Conservation (phyloP, 2,113 vertebrate genomes). For the Brachionichthys hirsutus region DNA sequence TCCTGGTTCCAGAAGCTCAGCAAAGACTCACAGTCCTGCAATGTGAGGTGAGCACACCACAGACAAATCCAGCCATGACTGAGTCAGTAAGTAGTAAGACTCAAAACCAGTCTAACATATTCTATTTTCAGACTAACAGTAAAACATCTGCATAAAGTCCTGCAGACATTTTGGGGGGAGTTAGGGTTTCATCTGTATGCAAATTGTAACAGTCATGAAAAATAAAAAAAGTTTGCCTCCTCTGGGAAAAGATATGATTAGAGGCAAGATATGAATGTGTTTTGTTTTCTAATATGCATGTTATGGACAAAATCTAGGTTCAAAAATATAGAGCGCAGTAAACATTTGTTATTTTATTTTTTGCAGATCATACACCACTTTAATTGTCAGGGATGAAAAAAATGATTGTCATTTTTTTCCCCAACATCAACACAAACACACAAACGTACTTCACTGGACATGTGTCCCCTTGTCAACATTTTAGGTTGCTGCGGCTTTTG, state of each 20-base stretch:
- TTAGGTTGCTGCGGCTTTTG: too few species aligned
- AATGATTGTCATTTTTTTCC: too few species aligned
- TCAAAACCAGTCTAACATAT: background rate
- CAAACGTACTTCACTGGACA: too few species aligned
- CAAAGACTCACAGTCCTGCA: slow-evolving; percentile 86
- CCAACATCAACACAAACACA: too few species aligned
- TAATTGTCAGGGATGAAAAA: too few species aligned
- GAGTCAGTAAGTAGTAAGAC: too few species aligned
- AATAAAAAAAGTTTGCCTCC: background rate
- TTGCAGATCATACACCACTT: too few species aligned
- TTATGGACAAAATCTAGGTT: background rate
- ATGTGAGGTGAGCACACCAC: slow-evolving; percentile 80
- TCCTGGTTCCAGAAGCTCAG: slow-evolving; percentile 89
- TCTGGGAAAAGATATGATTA: slow-evolving; percentile 1
- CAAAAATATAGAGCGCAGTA: background rate
- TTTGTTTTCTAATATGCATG: background rate
- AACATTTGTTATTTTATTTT: too few species aligned
- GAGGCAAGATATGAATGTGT: slow-evolving; percentile 15
- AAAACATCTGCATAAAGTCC: background rate
- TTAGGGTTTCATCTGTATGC: slow-evolving; percentile 30
- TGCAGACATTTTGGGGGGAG: slow-evolving; percentile 2
- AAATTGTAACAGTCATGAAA: slow-evolving; percentile 16
- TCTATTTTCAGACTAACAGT: background rate
- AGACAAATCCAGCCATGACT: background rate
- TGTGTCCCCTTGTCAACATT: too few species aligned